Base-by-base conservation (phyloP, 1,140 invertebrate genomes). In the Aricia agestis region DNA sequence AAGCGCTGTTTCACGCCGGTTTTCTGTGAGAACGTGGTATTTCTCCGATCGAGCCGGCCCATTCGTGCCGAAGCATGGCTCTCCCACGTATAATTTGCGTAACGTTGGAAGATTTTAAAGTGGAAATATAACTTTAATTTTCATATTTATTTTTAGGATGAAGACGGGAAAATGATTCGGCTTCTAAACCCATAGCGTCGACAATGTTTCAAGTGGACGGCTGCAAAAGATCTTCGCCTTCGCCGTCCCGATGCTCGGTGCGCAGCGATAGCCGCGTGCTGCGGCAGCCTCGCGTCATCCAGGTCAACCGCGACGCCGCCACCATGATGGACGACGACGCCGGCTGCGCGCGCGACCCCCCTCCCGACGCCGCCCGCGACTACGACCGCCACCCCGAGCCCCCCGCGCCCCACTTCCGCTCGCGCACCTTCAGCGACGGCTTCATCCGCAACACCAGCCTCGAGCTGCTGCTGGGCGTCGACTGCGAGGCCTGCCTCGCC, bases 381-480 rank as follows among this genome's bases (percentile, higher is more conserved):
- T 87, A 81, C 70, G 87, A 90, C 32, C 77, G 83, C 17, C 75
- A 80, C 36, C 66, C 78, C 32, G 72, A 75, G 61, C 78, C 83
- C 61, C 84, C 86, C 66, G 72, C 81, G 6, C 75, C 84, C 57
- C 83, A 85, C 67, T 91, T 91, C 70, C 83, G 92, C 25, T 90
- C 90, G 1, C 82, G 92, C 2, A 92, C 92, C 17, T 91, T 92
- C 69, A 92, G 91, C 70, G 92, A 92, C 67, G 90, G 91, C 32
- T 92, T 92, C 75, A 83, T 92, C 45, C 80, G 89, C 72, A 92
- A 92, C 72, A 91, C 88, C n/a, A 92, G 92, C 70, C 84, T 92
- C 6, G 92, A 92, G 72, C 82, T 92, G 1, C 76, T 92, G 41
- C 83, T 92, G 0, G 92, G 91, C 1, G 89, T 92, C 6, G 89